Evolutionary conservation across 2,113 vertebrate genomes (phyloP).

Genomic region (Piaya cayana): DNA sequence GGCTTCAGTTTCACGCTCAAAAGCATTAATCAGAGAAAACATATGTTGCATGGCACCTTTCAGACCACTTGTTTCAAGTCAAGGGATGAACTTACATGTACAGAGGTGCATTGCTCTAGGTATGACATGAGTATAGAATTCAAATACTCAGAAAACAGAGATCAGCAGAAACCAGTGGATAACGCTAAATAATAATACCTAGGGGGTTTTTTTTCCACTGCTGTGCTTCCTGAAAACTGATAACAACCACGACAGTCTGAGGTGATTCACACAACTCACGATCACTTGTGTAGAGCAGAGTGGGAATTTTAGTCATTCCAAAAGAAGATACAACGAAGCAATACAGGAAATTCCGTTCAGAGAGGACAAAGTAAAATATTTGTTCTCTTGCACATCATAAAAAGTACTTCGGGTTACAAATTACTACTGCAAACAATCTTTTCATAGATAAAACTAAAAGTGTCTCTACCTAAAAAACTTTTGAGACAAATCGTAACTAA

Average conservation of each 20-base stretch:
- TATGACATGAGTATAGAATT: neutral
- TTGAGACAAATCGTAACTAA: neutral
- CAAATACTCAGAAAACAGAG: neutral
- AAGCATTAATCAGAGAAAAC: neutral
- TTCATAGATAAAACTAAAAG: conserved; percentile 50
- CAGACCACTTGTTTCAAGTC: neutral
- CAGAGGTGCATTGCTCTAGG: neutral
- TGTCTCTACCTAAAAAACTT: conserved; percentile 48
- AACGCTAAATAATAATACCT: neutral
- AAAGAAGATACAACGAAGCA: neutral
- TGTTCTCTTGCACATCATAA: conserved; percentile 13
- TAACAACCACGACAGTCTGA: neutral
- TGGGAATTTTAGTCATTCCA: neutral
- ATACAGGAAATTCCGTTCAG: neutral
- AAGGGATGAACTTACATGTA: neutral
- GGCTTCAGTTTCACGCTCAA: neutral
- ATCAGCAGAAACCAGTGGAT: neutral
- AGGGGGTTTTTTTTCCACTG: neutral
- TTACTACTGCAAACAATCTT: conserved; percentile 32
- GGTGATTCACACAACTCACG: neutral
- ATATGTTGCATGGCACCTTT: neutral
- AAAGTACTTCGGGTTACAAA: conserved; percentile 42
- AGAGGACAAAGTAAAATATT: neutral
- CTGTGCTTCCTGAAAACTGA: neutral
- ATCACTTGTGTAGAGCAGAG: neutral